These are phyloP conservation scores for Apamea crenata DNA, from an alignment of 2,888 invertebrate species.

Conservation along the genomic window DNA sequence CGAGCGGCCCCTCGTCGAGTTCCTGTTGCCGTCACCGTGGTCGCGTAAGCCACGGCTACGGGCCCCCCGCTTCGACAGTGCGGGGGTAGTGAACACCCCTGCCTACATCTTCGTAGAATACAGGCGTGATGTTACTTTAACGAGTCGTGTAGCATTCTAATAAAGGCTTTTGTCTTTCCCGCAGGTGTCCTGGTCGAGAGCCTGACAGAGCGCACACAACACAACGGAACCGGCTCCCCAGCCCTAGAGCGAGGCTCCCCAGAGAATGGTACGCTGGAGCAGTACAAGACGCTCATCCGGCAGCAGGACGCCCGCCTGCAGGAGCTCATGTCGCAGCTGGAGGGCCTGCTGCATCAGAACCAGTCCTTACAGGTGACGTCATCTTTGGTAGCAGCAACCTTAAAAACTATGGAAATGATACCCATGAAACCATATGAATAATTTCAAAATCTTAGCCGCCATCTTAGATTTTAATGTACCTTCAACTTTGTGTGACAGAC, in stretches of 20 bases:
- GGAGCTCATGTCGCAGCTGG: conserved; percentile 87
- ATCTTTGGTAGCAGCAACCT: not conserved
- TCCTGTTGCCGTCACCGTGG: too few species aligned
- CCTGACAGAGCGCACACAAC: conserved; percentile 67
- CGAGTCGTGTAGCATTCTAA: too few species aligned
- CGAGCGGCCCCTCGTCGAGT: too few species aligned
- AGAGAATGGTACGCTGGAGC: conserved; percentile 90
- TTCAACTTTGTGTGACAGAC: not conserved
- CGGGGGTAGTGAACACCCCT: too few species aligned
- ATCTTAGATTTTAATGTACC: not conserved
- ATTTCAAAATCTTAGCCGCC: not conserved
- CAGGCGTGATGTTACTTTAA: too few species aligned
- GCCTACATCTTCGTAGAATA: too few species aligned
- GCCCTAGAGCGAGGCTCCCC: conserved; percentile 63
- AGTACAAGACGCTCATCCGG: conserved; percentile 97
- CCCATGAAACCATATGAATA: not conserved
- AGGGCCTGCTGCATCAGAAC: conserved; percentile 82
- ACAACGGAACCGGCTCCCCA: conserved; percentile 71
- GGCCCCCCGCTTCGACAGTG: too few species aligned
- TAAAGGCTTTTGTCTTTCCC: not conserved
- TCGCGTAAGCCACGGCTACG: too few species aligned
- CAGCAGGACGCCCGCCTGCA: conserved; percentile 94
- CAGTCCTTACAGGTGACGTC: conserved; percentile 80
- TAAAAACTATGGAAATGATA: not conserved
- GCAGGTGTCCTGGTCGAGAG: conserved; percentile 80